phyloP scores from a whole-genome alignment of 2,113 vertebrate genomes.

The Lampris megalopsis region DNA sequence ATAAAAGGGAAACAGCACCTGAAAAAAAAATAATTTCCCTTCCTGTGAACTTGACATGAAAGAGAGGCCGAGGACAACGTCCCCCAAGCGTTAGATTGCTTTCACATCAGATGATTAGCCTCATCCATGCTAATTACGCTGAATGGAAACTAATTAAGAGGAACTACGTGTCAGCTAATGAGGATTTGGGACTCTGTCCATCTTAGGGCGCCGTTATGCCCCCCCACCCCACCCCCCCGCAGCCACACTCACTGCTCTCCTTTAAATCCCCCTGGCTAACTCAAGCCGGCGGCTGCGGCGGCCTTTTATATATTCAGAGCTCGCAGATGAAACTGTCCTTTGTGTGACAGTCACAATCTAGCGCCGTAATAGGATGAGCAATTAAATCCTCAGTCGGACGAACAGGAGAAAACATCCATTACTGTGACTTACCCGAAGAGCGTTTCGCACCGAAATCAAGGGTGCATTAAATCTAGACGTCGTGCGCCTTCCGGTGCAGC shows the following conservation, averaged over 20 bases:
- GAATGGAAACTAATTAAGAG: conserved; percentile 98
- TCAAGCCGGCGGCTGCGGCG: not conserved
- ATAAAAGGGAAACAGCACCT: conserved; percentile 59
- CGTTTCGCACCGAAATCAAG: conserved; percentile 44
- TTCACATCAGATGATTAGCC: conserved; percentile 97
- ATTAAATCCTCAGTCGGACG: conserved; percentile 50
- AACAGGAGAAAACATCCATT: conserved; percentile 28
- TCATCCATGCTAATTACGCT: conserved; percentile 94
- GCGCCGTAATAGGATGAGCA: conserved; percentile 38
- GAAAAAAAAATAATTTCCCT: conserved; percentile 53
- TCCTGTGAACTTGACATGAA: conserved; percentile 83
- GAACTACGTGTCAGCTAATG: conserved; percentile 95
- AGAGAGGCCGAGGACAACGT: conserved; percentile 94
- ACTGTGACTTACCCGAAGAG: conserved; percentile 19
- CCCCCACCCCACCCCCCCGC: conserved; percentile 68
- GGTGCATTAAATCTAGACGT: conserved; percentile 21
- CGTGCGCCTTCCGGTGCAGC: conserved; percentile 31
- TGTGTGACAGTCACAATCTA: conserved; percentile 12
- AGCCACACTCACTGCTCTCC: conserved; percentile 48
- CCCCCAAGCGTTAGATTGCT: conserved; percentile 94
- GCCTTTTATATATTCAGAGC: conserved; percentile 34
- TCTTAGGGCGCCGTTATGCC: conserved; percentile 86
- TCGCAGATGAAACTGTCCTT: conserved; percentile 33
- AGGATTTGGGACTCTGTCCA: conserved; percentile 90
- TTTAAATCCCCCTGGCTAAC: conserved; percentile 39